These are phyloP conservation scores for Leptonema lineaticorne DNA, from an alignment of 1,140 invertebrate species.

Conservation along the genomic window DNA sequence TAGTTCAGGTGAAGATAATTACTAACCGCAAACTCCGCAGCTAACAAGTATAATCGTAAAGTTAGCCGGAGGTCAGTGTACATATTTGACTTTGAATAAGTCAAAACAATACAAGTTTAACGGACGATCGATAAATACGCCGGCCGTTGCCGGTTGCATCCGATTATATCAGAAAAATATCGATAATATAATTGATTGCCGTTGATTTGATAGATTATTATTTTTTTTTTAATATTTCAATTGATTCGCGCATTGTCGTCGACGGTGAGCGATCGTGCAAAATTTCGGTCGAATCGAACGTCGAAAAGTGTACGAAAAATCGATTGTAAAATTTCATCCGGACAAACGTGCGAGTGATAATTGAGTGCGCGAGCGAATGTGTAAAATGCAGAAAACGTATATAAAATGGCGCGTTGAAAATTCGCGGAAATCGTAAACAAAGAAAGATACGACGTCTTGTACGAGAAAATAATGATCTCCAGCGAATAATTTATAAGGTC, in stretches of 20 bases:
- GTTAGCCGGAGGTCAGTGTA: background rate
- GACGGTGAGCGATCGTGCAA: background rate
- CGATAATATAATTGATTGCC: too few species aligned
- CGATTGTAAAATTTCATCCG: too few species aligned
- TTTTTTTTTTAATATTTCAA: background rate
- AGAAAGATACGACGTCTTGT: background rate
- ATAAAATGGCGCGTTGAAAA: background rate
- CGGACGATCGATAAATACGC: too few species aligned
- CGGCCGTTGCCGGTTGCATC: background rate
- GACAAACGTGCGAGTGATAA: too few species aligned
- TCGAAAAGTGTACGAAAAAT: too few species aligned
- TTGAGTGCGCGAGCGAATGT: background rate
- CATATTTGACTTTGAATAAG: slow-evolving; percentile 2
- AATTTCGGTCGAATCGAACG: background rate
- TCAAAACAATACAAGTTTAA: background rate
- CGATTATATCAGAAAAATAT: too few species aligned
- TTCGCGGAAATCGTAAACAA: background rate
- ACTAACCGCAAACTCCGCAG: background rate
- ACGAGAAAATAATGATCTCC: background rate
- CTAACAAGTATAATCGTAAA: background rate
- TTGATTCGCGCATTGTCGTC: background rate
- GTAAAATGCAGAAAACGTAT: background rate
- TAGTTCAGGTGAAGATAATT: background rate
- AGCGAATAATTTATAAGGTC: background rate
- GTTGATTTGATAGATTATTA: background rate